Percentiles rank a stretch among this genome's conserved stretches.
Evolutionary conservation across 2,113 vertebrate genomes (phyloP).

Genomic region (Bambusicola thoracicus): DNA sequence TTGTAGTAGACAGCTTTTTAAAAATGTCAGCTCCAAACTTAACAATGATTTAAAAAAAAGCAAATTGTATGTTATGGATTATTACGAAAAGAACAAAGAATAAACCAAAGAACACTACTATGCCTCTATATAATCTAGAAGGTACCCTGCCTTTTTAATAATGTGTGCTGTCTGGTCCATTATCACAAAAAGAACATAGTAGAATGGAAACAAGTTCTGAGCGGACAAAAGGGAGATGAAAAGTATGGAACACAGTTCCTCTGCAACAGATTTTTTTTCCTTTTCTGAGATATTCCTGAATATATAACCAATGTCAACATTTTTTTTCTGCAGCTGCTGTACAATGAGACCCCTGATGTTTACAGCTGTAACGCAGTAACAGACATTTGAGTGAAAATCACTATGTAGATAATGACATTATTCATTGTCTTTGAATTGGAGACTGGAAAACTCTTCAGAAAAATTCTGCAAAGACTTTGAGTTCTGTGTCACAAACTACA

Average conservation of each 20-base stretch:
- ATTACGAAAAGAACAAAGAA: slow-evolving; percentile 41
- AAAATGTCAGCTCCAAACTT: slow-evolving; percentile 13
- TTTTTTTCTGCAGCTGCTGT: slow-evolving; percentile 28
- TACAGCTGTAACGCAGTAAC: slow-evolving; percentile 34
- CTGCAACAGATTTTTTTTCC: background rate
- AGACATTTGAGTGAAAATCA: slow-evolving; percentile 21
- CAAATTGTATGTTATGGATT: slow-evolving; percentile 29
- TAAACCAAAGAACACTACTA: slow-evolving; percentile 41
- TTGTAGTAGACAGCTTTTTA: background rate
- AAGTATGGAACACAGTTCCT: background rate
- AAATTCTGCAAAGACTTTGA: background rate
- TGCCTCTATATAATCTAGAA: slow-evolving; percentile 23
- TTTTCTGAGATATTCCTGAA: slow-evolving; percentile 8
- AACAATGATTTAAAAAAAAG: background rate
- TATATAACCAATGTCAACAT: background rate
- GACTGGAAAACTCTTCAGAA: background rate
- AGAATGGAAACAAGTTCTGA: background rate
- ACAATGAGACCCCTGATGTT: slow-evolving; percentile 30
- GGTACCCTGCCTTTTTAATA: slow-evolving; percentile 28
- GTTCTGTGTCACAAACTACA: background rate
- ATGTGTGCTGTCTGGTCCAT: background rate
- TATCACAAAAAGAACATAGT: background rate
- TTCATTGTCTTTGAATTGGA: background rate
- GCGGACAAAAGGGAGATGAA: background rate
- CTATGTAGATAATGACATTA: slow-evolving; percentile 17